Base-by-base conservation (phyloP, 2,113 vertebrate species). In the mouse (Mus musculus) region DNA sequence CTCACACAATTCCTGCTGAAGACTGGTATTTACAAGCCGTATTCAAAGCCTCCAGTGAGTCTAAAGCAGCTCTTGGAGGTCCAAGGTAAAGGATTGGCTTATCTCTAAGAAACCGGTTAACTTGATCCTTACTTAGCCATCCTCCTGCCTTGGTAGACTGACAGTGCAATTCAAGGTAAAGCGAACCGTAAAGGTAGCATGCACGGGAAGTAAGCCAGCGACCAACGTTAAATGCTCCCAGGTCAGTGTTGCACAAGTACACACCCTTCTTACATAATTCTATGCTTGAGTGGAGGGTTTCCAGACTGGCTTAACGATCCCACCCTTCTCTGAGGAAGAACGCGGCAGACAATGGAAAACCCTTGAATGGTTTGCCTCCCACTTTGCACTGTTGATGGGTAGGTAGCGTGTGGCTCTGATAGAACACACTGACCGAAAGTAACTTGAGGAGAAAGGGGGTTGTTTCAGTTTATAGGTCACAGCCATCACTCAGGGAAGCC, bases 221-320 rank as follows among this genome's bases (percentile, higher is more conserved):
- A 96, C 95, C 95, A 85, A 78, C 94, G 94, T n/a, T 92, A 63
- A 63, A 75, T 87, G 61, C 88, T 92, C 88, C 20, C 71, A 69
- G 81, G 76, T 81, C 81, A 87, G 86, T 72, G 85, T 91, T 97
- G 86, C 94, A 97, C 89, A 91, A 96, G 56, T 94, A 93, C 39
- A 42, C 72, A 86, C 56, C 90, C 33, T 91, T 95, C 89, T 91
- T 91, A 71, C 89, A 49, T 89, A 92, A 91, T 75, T 52, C 42
- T 90, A 49, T 88, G 39, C 87, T 49, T 63, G 30, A 86, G 65
- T 73, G 61, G 76, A 67, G 93, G 9, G 59, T 92, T 96, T 97
- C 61, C 49, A 89, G 17, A 63, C 46, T 49, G 61, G 65, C 73
- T 93, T n/a, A 78, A 85, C 59, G 52, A 80, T 87, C 81, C 73